phyloP scores from a whole-genome alignment of 37 sponge, comb jelly and placozoan genomes.

The Crambe crambe region DNA sequence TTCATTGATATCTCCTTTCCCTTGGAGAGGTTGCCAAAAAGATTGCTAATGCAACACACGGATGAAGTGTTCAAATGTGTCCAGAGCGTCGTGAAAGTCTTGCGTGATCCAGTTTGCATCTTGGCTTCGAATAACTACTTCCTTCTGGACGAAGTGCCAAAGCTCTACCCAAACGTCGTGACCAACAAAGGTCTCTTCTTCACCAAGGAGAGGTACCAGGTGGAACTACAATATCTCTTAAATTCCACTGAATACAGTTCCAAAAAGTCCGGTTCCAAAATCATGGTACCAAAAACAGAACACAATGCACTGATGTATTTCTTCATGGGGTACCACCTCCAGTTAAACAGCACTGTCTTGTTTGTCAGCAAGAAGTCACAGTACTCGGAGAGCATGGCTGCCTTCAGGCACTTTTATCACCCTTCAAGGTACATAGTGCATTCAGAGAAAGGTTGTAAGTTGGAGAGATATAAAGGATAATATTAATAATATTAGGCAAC shows the following conservation, averaged over 20 bases:
- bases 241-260: not conserved
- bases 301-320: conserved; percentile 28
- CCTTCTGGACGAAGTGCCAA: conserved; percentile 10
- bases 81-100: not conserved
- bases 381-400: conserved; percentile 36
- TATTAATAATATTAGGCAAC: too few species aligned
- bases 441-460: not conserved
- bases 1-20: conserved; percentile 14
- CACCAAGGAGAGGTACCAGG: conserved; percentile 15
- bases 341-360: conserved; percentile 27
- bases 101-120: conserved; percentile 6
- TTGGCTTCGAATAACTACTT: conserved; percentile 13
- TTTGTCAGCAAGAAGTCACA: not conserved
- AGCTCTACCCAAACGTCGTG: not conserved
- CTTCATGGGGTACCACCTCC: conserved; percentile 15
- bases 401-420: conserved; percentile 21
- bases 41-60: not conserved
- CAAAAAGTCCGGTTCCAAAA: not conserved
- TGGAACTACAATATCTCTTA: not conserved
- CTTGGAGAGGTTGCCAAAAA: not conserved
- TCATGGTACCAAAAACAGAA: conserved; percentile 19
- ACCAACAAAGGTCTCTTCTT: not conserved
- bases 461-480: conserved; percentile 30
- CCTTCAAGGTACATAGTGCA: conserved; percentile 9
- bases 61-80: conserved; percentile 2